Percentiles rank a stretch among this genome's conserved stretches.
Evolutionary conservation across 2,797 vertebrate species (phyloP).

Genomic region (Megaceryle alcyon): DNA sequence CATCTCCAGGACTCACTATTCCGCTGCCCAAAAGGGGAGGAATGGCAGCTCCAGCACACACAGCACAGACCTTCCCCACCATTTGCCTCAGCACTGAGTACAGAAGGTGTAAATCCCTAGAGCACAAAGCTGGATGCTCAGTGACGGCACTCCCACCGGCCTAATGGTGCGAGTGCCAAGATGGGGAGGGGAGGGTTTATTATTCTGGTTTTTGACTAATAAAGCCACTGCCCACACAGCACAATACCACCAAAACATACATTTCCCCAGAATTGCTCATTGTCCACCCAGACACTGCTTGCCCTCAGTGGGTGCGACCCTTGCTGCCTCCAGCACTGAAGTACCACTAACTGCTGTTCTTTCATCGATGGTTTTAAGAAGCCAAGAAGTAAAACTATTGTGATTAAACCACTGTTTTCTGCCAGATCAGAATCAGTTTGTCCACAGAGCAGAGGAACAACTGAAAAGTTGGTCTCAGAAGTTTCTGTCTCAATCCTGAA

Average conservation of each 20-base stretch:
- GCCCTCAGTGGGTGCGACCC: background rate
- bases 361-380: background rate
- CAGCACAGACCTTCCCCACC: background rate
- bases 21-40: fast-evolving
- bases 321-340: background rate
- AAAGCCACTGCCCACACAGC: background rate
- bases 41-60: background rate
- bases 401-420: background rate
- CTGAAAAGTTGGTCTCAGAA: background rate
- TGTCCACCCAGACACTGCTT: background rate
- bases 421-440: background rate
- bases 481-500: background rate
- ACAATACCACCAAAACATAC: background rate
- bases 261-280: background rate
- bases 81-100: background rate
- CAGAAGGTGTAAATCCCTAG: background rate
- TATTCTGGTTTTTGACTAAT: background rate
- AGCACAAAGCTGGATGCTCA: background rate
- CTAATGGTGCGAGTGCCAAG: background rate
- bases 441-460: background rate
- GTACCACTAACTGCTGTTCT: background rate
- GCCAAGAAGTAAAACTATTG: background rate
- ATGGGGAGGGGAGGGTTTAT: background rate
- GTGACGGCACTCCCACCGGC: background rate
- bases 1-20: background rate